phyloP scores from a whole-genome alignment of 2,888 invertebrate species.

The Liodrosophila aerea region DNA sequence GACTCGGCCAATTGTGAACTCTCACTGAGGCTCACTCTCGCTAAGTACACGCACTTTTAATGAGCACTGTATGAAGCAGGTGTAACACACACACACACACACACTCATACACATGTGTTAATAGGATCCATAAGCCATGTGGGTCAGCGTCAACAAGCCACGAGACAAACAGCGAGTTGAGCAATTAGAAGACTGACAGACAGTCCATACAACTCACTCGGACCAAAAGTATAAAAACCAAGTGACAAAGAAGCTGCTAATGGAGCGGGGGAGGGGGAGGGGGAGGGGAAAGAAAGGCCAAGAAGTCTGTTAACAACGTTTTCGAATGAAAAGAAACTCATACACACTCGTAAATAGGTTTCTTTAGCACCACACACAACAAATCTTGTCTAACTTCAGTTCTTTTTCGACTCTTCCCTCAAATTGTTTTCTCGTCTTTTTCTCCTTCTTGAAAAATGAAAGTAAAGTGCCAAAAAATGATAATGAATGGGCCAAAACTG shows the following conservation, averaged over 20 bases:
- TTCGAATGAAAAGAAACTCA: not conserved
- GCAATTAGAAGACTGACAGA: constrained; percentile 41
- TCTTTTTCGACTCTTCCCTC: no score
- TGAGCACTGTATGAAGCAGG: constrained; percentile 29
- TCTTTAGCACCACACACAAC: no score
- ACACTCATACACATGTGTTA: constrained; percentile 77
- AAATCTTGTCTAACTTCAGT: no score
- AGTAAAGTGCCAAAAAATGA: no score
- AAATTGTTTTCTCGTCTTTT: no score
- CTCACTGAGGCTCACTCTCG: constrained; percentile 8
- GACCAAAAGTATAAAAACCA: constrained; percentile 4
- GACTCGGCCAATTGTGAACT: no score
- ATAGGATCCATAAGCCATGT: constrained; percentile 70
- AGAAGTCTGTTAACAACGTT: not conserved
- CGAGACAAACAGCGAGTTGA: constrained; percentile 54
- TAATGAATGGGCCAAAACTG: no score
- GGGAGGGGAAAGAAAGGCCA: no score
- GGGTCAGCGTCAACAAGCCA: constrained; percentile 66
- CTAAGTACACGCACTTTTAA: constrained; percentile 14
- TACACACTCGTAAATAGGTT: no score
- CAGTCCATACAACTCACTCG: not conserved
- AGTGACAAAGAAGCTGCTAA: not conserved
- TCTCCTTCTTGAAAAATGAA: no score
- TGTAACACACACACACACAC: no score
- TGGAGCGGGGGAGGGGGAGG: no score